A percentile compares a stretch with the other conserved stretches of the same genome.
Conservation (phyloP, 2,113 vertebrate genomes). For the Forbesichthys papilliferus region DNA sequence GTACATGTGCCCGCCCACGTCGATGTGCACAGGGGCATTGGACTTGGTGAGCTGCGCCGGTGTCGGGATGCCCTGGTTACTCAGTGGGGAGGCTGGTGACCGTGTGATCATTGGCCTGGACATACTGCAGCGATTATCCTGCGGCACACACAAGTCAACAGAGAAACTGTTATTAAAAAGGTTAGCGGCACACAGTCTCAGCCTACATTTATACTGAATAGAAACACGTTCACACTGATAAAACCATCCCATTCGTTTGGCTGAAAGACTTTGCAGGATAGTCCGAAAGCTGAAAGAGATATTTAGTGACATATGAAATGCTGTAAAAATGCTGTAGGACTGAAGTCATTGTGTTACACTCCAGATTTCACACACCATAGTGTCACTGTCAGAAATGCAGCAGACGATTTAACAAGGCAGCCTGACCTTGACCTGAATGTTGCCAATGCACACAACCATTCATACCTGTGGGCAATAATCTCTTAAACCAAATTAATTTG, state of each 20-base stretch:
- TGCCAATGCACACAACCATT: slow-evolving; percentile 59
- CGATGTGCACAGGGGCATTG: slow-evolving; percentile 98
- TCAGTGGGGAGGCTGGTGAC: slow-evolving; percentile 97
- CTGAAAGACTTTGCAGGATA: too few species aligned
- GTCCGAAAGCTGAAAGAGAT: too few species aligned
- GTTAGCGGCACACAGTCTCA: neutral
- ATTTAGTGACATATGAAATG: too few species aligned
- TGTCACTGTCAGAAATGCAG: slow-evolving; percentile 7
- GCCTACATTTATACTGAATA: neutral
- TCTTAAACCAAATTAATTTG: slow-evolving; percentile 73
- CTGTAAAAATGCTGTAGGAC: neutral
- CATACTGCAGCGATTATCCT: slow-evolving; percentile 98
- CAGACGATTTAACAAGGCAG: slow-evolving; percentile 31
- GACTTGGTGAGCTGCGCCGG: slow-evolving; percentile 98
- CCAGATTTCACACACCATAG: neutral
- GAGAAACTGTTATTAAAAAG: slow-evolving; percentile 7
- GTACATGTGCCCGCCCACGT: slow-evolving; percentile 99
- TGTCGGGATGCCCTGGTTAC: slow-evolving; percentile 97
- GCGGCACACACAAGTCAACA: slow-evolving; percentile 31
- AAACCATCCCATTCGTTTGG: neutral
- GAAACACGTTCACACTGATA: neutral
- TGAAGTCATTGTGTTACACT: slow-evolving; percentile 6
- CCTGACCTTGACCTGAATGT: slow-evolving; percentile 78
- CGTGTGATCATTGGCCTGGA: slow-evolving; percentile 98
- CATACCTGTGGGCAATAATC: slow-evolving; percentile 71